phyloP scores from a whole-genome alignment of 2,888 invertebrate genomes.

The Hypomecis punctinalis region DNA sequence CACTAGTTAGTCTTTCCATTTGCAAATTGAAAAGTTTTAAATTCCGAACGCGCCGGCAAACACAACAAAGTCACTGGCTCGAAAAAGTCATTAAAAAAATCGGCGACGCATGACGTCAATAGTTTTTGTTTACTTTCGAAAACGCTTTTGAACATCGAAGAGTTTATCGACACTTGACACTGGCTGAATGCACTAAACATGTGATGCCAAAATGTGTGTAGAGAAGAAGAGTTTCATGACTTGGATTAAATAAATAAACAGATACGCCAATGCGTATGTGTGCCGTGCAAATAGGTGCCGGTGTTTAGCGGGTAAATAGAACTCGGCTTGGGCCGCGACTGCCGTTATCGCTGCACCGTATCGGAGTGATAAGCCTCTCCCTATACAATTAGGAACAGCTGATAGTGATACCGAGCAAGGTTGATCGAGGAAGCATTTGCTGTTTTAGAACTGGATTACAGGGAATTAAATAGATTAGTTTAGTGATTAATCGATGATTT shows the following conservation, averaged over 20 bases:
- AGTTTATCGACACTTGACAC: constrained; percentile 3
- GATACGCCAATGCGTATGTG: constrained; percentile 14
- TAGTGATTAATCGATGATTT: not conserved
- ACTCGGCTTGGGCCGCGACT: constrained; percentile 62
- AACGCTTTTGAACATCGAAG: not conserved
- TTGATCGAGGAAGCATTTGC: constrained; percentile 12
- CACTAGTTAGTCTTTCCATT: not conserved
- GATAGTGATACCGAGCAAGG: constrained; percentile 34
- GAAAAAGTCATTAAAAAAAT: not conserved
- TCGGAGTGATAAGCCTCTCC: constrained; percentile 74
- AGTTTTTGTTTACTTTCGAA: not conserved
- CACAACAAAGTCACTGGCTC: constrained; percentile 2
- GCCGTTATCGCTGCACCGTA: constrained; percentile 66
- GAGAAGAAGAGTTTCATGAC: constrained; percentile 8
- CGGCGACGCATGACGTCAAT: not conserved
- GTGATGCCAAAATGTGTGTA: constrained; percentile 6
- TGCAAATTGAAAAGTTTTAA: constrained; percentile 1
- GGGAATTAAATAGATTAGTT: not conserved
- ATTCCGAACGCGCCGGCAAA: not conserved
- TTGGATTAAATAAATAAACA: constrained; percentile 27
- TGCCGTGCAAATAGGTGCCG: constrained; percentile 40
- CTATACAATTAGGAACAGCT: constrained; percentile 68
- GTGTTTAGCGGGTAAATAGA: constrained; percentile 52
- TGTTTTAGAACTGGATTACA: constrained; percentile 10
- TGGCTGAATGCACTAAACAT: constrained; percentile 4